A percentile compares a stretch with the other conserved stretches of the same genome.
Conservation (phyloP, 2,888 invertebrate genomes). For the Hemicrepidius hirtus region DNA sequence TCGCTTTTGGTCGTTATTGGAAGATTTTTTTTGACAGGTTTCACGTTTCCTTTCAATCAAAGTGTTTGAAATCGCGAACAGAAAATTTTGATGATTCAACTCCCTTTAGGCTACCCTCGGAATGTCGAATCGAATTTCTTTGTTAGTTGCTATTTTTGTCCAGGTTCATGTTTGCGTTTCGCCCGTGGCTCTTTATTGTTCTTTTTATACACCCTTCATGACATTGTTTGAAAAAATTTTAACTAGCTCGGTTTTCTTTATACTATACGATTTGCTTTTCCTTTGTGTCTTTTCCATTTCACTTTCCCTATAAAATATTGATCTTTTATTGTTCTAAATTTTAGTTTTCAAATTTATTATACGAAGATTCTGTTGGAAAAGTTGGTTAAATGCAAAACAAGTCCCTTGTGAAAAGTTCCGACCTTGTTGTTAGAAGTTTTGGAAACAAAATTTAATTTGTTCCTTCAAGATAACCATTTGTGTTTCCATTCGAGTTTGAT, state of each 20-base stretch:
- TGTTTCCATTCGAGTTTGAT: too few relatives aligned
- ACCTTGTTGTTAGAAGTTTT: too few relatives aligned
- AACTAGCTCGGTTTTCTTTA: too few relatives aligned
- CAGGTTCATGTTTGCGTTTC: constrained; percentile 12
- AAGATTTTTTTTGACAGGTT: constrained; percentile 1
- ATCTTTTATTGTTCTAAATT: background rate
- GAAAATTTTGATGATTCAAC: constrained; percentile 14
- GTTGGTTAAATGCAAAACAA: too few relatives aligned
- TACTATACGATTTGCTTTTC: too few relatives aligned
- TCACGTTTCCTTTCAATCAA: constrained; percentile 3
- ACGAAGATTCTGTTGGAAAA: background rate
- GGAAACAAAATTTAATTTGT: too few relatives aligned
- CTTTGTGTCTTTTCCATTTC: too few relatives aligned
- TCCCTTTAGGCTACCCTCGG: constrained; percentile 1
- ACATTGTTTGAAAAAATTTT: background rate
- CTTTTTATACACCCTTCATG: background rate
- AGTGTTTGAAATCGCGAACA: constrained; percentile 1
- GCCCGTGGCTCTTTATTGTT: constrained; percentile 2
- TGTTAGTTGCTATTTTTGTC: constrained; percentile 14
- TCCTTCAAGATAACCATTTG: too few relatives aligned
- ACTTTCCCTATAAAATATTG: too few relatives aligned
- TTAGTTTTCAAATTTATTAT: background rate
- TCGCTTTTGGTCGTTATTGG: background rate
- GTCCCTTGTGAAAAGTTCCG: too few relatives aligned
- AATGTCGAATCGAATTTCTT: constrained; percentile 10